Conservation (phyloP, 2,888 invertebrate species). For the Hemicrepidius hirtus region DNA sequence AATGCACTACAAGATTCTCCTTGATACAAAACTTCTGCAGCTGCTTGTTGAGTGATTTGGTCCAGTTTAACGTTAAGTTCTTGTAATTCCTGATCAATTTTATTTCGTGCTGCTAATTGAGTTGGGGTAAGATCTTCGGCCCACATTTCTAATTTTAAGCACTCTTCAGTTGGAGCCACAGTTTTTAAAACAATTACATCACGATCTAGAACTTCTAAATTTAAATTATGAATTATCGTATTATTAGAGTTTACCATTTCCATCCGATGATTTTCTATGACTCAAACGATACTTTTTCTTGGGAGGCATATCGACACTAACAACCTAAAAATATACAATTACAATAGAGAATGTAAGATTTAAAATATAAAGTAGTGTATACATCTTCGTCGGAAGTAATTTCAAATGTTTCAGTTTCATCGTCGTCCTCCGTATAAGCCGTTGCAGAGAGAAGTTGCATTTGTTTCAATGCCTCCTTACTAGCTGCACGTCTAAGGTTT, state of each 20-base stretch:
- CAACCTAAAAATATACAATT: constrained; percentile 56
- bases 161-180: constrained; percentile 62
- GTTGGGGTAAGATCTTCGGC: constrained; percentile 82
- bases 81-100: constrained; percentile 80
- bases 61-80: constrained; percentile 78
- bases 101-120: constrained; percentile 78
- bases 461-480: constrained; percentile 69
- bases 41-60: constrained; percentile 75
- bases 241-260: constrained; percentile 61
- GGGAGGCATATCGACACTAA: constrained; percentile 64
- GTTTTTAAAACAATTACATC: constrained; percentile 68
- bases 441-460: constrained; percentile 67
- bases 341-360: not conserved
- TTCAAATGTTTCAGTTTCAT: constrained; percentile 70
- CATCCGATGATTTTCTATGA: constrained; percentile 67
- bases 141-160: constrained; percentile 82
- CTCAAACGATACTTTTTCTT: constrained; percentile 69
- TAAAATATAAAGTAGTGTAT: constrained; percentile 21
- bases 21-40: constrained; percentile 79
- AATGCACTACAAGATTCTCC: constrained; percentile 80
- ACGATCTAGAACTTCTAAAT: constrained; percentile 62
- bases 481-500: constrained; percentile 65
- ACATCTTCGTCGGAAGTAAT: constrained; percentile 71
- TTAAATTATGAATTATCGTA: not conserved
- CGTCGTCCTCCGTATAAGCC: constrained; percentile 70